Conservation (phyloP, 1,140 invertebrate genomes). For the Formica selysi region DNA sequence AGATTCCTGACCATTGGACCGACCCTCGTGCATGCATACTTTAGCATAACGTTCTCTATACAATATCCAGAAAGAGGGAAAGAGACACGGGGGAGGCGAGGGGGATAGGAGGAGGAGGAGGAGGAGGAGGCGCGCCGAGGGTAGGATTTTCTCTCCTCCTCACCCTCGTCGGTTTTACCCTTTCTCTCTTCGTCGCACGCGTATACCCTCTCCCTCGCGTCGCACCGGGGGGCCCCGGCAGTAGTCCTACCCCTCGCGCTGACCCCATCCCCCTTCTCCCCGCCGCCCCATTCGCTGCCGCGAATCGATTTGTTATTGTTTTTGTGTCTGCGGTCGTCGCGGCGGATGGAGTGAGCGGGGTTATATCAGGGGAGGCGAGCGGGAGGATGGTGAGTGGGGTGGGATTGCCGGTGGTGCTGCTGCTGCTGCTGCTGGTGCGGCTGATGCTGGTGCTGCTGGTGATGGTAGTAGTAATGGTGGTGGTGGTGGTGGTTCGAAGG, state of each 20-base stretch:
- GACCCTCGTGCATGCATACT: constrained; percentile 79
- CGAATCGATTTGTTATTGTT: constrained; percentile 87
- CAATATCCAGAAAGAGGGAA: constrained; percentile 78
- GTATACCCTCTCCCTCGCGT: constrained; percentile 21
- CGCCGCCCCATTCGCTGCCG: constrained; percentile 78
- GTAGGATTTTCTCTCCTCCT: constrained; percentile 40
- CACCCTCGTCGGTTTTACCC: constrained; percentile 32
- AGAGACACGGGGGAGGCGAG: constrained; percentile 41
- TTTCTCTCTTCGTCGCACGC: constrained; percentile 54
- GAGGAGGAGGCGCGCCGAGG: constrained; percentile 44
- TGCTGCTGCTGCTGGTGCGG: neutral
- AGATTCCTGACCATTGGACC: constrained; percentile 77
- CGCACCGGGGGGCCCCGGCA: constrained; percentile 54
- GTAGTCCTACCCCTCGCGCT: constrained; percentile 77
- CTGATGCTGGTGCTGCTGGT: neutral
- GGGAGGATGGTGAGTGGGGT: constrained; percentile 44
- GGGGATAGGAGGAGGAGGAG: constrained; percentile 4
- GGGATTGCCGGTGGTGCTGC: constrained; percentile 54
- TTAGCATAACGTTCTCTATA: constrained; percentile 80
- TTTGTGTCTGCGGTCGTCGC: constrained; percentile 85
- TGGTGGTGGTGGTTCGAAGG: constrained; percentile 64
- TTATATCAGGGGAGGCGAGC: constrained; percentile 63
- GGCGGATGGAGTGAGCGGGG: constrained; percentile 74
- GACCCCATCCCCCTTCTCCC: constrained; percentile 79
- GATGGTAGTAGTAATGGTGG: constrained; percentile 42